Evolutionary conservation across 2,888 invertebrate species (phyloP), one percentile per base, ranked within the genome.

Genomic region (Drosophila mimetica): DNA sequence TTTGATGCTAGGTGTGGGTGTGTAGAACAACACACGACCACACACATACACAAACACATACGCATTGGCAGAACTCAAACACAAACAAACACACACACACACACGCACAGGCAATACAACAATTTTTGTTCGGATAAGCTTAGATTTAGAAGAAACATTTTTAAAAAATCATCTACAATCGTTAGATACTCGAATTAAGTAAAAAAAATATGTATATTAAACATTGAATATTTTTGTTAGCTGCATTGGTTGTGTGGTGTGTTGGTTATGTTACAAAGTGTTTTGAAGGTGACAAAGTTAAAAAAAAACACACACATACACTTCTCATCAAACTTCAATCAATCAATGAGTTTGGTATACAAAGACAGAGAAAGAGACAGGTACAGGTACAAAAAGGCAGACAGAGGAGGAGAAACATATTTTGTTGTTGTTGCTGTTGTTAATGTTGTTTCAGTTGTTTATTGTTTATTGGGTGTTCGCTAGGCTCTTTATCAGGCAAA

Each of bases 371-470:
- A 37, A 42, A 54, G 37, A 44, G 22, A 42, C 39, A 74, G 30
- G 30, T 30, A 34, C 34, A 34, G 13, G n/a, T 34, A 34, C 18
- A 39, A 9, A 39, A 18, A 13, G 39, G 39, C 53, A 75, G 58
- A 59, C 47, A 59, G 63, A 64, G 61, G 50, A 69, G 75, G 59
- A 53, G 63, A 75, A 39, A 71, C 54, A 59, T 44, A 37, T 30
- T 71, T 47, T n/a, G n/a, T 36, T 42, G 46, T 48, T 41, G 28
- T 42, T 71, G 67, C 50, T 72, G 66, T 75, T 44, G 41, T 37
- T 51, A 25, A 44, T 46, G 60, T 55, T 46, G 55, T 52, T 20
- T 39, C 30, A 30, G 50, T 64, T 58, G 18, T 37, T 37, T 20
- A 28, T 44, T 61, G 63, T 63, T 63, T 47, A 32, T 61, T 61